Base-by-base conservation (phyloP, 2,113 vertebrate species). In the Engystomops pustulosus region DNA sequence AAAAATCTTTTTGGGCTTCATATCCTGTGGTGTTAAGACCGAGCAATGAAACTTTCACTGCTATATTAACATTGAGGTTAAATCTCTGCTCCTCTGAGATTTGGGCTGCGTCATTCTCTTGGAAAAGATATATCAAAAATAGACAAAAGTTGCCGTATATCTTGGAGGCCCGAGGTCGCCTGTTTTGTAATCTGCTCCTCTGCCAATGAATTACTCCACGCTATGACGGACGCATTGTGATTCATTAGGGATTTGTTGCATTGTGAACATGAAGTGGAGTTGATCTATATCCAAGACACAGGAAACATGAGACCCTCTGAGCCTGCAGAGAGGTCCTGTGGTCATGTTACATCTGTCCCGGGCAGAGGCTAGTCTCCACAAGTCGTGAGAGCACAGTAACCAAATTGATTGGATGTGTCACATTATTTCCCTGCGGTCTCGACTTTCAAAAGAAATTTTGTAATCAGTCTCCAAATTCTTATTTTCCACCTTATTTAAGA, bases 321-420 rank as follows among this genome's bases (percentile, higher is more conserved):
- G 30, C 1, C 58, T 71, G 27, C n/a, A 3, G 25, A n/a, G 34
- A 27, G 23, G 27, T 51, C 58, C 58, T 38, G 20, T n/a, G 71
- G 85, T 69, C 81, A 17, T 25, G 34, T 44, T 82, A 45, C 70
- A 77, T 77, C 23, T 82, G 53, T 82, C 80, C 49, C 27, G 69
- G 38, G 69, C 51, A 45, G 49, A 18, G 38, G 53, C 70, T 25
- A 41, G 70, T 67, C 81, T 76, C 49, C 70, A 74, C 81, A 65
- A 45, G 55, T 76, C 17, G 70, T 10, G 23, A 41, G 65, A 81
- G 69, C n/a, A 36, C 14, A 36, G 49, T 11, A 58, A 58, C 47
- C 49, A 44, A 72, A 60, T 15, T 60, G 68, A 82, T 72, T 74
- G 80, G 80, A 82, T 82, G 80, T 74, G 80, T 83, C 60, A 47